phyloP scores from a whole-genome alignment of 2,888 invertebrate species.

The Poecilobothrus nobilitatus region DNA sequence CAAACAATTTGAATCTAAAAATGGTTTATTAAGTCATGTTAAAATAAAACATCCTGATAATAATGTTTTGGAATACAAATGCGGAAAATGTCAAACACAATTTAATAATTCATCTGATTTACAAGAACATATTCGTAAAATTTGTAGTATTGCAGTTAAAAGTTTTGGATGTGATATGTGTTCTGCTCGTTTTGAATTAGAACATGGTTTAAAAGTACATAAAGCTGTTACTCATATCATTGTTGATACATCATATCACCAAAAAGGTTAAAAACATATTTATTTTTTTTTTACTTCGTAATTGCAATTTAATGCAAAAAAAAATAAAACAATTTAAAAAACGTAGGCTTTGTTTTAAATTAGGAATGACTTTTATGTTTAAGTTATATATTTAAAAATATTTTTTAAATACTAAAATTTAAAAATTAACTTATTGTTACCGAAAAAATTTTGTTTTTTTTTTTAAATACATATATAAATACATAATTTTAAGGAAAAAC shows the following conservation, averaged over 20 bases:
- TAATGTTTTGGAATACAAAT: not conserved
- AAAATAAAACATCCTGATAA: slow-evolving; percentile 9
- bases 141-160: slow-evolving; percentile 7
- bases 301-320: too few relatives aligned
- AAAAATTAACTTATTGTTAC: too few relatives aligned
- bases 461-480: not conserved
- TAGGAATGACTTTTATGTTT: too few relatives aligned
- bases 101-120: slow-evolving; percentile 4
- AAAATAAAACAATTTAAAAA: not conserved
- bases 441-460: too few relatives aligned
- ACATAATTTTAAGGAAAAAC: too few relatives aligned
- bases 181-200: slow-evolving; percentile 7
- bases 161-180: not conserved
- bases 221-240: not conserved
- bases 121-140: slow-evolving; percentile 8
- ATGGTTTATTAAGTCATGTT: slow-evolving; percentile 10
- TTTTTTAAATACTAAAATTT: too few relatives aligned
- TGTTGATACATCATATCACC: not conserved
- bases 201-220: slow-evolving; percentile 9
- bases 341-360: not conserved
- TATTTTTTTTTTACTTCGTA: not conserved
- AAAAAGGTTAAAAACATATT: not conserved
- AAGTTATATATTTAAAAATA: too few relatives aligned
- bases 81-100: not conserved
- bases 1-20: slow-evolving; percentile 7